Evolutionary conservation across 2,797 vertebrate genomes (phyloP).

Genomic region (Phrynocephalus forsythii): DNA sequence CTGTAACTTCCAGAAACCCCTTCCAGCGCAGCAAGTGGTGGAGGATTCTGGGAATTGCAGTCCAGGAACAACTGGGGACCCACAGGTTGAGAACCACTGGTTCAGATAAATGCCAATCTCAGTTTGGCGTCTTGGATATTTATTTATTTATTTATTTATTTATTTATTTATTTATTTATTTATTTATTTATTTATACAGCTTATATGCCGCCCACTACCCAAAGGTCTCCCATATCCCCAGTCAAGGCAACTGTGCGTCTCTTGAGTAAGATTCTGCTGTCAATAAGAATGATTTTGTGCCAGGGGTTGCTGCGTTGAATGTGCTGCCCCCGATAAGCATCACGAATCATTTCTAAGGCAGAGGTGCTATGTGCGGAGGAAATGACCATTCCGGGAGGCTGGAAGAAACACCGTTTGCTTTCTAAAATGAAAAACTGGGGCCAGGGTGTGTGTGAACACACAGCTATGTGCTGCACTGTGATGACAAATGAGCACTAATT

Average conservation of each 20-base stretch:
- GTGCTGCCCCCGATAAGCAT: conserved; percentile 63
- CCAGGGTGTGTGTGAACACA: conserved; percentile 22
- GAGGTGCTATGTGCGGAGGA: conserved; percentile 47
- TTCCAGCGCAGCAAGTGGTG: no score
- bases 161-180: no score
- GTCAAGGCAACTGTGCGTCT: conserved; percentile 33
- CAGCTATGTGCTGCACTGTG: conserved; percentile 37
- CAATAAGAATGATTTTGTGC: conserved; percentile 42
- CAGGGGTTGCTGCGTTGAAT: conserved; percentile 50
- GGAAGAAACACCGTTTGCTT: conserved; percentile 38
- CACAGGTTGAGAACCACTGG: no score
- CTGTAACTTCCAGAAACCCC: no score
- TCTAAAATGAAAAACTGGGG: conserved; percentile 50
- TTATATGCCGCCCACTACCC: no score
- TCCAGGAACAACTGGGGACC: no score
- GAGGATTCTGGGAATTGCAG: no score
- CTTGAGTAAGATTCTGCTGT: conserved; percentile 33
- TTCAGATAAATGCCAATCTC: no score
- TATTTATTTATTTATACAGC: no score
- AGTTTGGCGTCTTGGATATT: no score
- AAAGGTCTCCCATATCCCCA: background rate
- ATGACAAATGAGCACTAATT: conserved; percentile 62
- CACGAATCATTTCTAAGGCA: conserved; percentile 59
- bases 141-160: no score
- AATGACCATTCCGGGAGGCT: conserved; percentile 58